These are phyloP conservation scores for Coryphaenoides rupestris DNA, from an alignment of 2,113 vertebrate genomes.

Conservation along the genomic window DNA sequence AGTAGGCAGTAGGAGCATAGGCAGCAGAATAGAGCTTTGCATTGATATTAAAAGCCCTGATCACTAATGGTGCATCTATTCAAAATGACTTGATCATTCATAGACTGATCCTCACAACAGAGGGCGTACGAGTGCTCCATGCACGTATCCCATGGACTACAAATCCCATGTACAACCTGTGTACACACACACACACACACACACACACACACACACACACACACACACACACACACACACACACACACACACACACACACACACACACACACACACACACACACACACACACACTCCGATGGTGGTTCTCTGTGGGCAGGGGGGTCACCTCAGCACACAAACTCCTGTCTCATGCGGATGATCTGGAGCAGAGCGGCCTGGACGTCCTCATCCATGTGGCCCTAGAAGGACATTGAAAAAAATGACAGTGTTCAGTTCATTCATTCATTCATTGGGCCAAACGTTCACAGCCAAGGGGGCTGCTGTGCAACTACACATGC, in stretches of 20 bases:
- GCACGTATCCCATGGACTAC: no score
- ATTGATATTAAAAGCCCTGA: no score
- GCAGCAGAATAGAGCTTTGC: no score
- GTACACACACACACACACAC: constrained; percentile 4
- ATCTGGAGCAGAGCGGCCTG: constrained; percentile 95
- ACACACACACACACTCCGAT: no score
- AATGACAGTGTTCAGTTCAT: constrained; percentile 6
- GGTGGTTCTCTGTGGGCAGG: constrained; percentile 7
- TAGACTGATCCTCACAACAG: no score
- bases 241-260: not conserved
- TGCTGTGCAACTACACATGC: no score
- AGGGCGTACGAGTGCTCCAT: no score
- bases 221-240: constrained; percentile 17
- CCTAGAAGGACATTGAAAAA: constrained; percentile 69
- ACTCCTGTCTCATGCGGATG: constrained; percentile 94
- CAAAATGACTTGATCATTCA: no score
- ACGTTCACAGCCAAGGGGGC: constrained; percentile 1
- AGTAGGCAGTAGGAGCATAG: no score
- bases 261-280: constrained; percentile 7
- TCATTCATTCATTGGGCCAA: not conserved
- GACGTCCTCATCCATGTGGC: constrained; percentile 98
- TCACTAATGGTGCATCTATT: no score
- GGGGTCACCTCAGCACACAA: constrained; percentile 81
- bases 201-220: constrained; percentile 12
- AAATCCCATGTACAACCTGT: no score